Evolutionary conservation across 2,888 invertebrate species (phyloP).

Genomic region (Zelleria hepariella): DNA sequence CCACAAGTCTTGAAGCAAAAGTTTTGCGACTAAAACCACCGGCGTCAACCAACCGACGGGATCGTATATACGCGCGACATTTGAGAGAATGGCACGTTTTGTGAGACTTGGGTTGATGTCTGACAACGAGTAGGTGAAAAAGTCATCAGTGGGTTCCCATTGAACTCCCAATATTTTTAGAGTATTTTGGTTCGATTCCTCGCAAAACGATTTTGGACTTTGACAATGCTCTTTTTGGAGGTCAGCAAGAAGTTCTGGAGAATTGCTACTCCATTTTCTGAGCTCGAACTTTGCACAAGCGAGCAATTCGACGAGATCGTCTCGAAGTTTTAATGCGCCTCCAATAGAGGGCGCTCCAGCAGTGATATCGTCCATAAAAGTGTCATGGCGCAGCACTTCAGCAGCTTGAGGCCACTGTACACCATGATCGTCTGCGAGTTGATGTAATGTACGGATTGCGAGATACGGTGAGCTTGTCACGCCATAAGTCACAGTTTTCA

Average conservation of each 20-base stretch:
- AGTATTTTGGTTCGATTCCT: background rate
- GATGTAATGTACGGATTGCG: slow-evolving; percentile 5
- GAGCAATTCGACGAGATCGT: background rate
- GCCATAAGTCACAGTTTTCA: slow-evolving; percentile 8
- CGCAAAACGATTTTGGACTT: background rate
- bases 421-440: slow-evolving; percentile 4
- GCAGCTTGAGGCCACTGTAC: background rate
- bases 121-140: background rate
- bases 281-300: slow-evolving; percentile 2
- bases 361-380: background rate
- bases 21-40: slow-evolving; percentile 1
- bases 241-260: background rate
- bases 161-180: background rate
- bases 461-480: slow-evolving; percentile 2
- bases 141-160: background rate
- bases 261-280: slow-evolving; percentile 8
- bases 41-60: background rate
- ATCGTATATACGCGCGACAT: background rate
- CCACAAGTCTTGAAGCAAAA: slow-evolving; percentile 1
- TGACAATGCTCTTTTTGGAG: slow-evolving; percentile 3
- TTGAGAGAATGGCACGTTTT: slow-evolving; percentile 1
- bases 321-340: background rate
- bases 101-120: background rate
- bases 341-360: background rate
- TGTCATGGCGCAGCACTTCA: background rate